These are phyloP conservation scores for Sigmodon hispidus DNA, from an alignment of 2,113 vertebrate species.

Conservation along the genomic window DNA sequence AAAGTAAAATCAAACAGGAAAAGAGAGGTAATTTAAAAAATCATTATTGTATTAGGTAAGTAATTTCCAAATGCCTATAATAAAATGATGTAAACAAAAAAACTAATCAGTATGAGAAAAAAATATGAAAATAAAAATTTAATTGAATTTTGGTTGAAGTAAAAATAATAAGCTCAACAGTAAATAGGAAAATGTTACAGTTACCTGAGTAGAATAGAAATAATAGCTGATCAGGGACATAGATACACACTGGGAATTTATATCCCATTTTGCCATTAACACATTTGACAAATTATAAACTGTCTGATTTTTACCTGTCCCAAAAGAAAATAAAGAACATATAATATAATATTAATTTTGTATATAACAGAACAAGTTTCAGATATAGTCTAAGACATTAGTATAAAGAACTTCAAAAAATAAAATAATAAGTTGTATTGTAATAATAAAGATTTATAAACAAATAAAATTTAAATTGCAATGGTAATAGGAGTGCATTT, in stretches of 20 bases:
- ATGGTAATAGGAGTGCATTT: conserved; percentile 37
- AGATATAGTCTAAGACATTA: conserved; percentile 60
- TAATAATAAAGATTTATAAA: conserved; percentile 4
- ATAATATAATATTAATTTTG: conserved; percentile 44
- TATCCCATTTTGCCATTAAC: conserved; percentile 66
- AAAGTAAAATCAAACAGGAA: background rate
- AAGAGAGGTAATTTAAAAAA: conserved; percentile 46
- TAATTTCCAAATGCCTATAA: conserved; percentile 30
- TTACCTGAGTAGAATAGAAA: conserved; percentile 67
- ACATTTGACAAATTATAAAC: conserved; percentile 71
- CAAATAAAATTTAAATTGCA: conserved; percentile 48
- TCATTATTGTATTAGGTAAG: conserved; percentile 15
- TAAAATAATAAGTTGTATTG: conserved; percentile 30
- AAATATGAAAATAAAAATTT: conserved; percentile 50
- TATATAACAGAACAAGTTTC: conserved; percentile 37
- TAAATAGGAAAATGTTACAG: conserved; percentile 57
- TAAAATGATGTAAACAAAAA: conserved; percentile 62
- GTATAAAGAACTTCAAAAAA: conserved; percentile 44
- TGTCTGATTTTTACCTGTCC: conserved; percentile 64
- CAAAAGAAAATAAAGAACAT: conserved; percentile 61
- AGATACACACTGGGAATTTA: conserved; percentile 57
- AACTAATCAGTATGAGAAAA: conserved; percentile 70
- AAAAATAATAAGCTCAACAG: conserved; percentile 65
- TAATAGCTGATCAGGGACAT: conserved; percentile 59
- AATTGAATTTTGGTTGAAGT: conserved; percentile 67